phyloP scores from a whole-genome alignment of 2,113 vertebrate genomes.

The Nesospiza acunhae region DNA sequence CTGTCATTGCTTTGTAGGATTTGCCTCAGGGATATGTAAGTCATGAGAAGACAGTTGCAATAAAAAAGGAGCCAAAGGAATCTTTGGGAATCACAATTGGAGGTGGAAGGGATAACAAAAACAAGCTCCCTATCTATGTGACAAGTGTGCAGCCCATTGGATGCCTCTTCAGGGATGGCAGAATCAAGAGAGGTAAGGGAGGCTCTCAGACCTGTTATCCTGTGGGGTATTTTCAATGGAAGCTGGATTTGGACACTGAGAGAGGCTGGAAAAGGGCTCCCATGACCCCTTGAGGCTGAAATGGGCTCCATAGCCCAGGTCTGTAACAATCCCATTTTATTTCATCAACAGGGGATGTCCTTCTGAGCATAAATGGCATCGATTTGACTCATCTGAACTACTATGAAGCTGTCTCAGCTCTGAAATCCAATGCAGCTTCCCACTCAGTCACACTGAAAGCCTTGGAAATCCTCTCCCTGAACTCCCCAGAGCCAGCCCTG shows the following conservation, averaged over 20 bases:
- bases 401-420: slow-evolving; percentile 84
- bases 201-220: not conserved
- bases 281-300: not conserved
- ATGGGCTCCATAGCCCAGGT: not conserved
- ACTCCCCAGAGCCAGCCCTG: slow-evolving; percentile 66
- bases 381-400: slow-evolving; percentile 89
- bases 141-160: slow-evolving; percentile 91
- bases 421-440: slow-evolving; percentile 88
- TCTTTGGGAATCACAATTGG: slow-evolving; percentile 93
- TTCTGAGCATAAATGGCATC: slow-evolving; percentile 88
- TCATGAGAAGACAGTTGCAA: slow-evolving; percentile 86
- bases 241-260: not conserved
- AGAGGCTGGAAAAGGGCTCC: not conserved
- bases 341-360: slow-evolving; percentile 80
- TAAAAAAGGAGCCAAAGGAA: slow-evolving; percentile 89
- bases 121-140: slow-evolving; percentile 88
- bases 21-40: slow-evolving; percentile 82
- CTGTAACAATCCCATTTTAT: not conserved
- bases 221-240: not conserved
- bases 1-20: slow-evolving; percentile 69
- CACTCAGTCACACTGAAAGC: slow-evolving; percentile 81
- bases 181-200: slow-evolving; percentile 85
- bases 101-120: slow-evolving; percentile 87
- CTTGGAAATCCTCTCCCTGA: slow-evolving; percentile 77
- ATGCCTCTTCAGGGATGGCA: slow-evolving; percentile 88